Conservation (phyloP, 2,888 invertebrate species). For the Cerastis rubricosa region DNA sequence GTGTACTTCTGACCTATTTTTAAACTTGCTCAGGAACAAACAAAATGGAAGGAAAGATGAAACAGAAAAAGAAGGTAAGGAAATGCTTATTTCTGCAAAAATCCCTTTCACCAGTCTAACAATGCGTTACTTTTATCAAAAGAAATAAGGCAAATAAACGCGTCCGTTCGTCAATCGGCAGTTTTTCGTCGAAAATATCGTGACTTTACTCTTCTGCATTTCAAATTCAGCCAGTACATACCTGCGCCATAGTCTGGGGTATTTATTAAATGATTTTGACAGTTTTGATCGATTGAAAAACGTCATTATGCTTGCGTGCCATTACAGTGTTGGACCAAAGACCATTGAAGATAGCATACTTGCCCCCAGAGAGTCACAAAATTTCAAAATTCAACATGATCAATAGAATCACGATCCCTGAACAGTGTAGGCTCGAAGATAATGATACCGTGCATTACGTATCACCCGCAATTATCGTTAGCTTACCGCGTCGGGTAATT, state of each 20-base stretch:
- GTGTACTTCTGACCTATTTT: not conserved
- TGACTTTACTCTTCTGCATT: not conserved
- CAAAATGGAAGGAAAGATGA: not conserved
- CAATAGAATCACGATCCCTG: slow-evolving; percentile 13
- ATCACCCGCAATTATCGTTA: slow-evolving; percentile 58
- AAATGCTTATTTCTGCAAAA: slow-evolving; percentile 28
- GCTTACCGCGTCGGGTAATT: slow-evolving; percentile 48
- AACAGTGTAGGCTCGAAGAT: slow-evolving; percentile 34
- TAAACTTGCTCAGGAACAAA: not conserved
- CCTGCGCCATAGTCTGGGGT: not conserved
- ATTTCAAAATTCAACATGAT: slow-evolving; percentile 7
- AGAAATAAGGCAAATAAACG: slow-evolving; percentile 31
- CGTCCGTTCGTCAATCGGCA: slow-evolving; percentile 1
- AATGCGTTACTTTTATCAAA: slow-evolving; percentile 18
- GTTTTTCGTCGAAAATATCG: slow-evolving; percentile 11
- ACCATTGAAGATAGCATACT: not conserved
- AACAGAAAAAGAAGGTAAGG: slow-evolving; percentile 11
- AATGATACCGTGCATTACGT: slow-evolving; percentile 46
- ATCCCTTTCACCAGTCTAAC: slow-evolving; percentile 11
- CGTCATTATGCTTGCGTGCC: too few relatives aligned
- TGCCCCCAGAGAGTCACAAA: not conserved
- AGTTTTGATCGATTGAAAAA: too few relatives aligned
- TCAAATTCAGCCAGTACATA: not conserved
- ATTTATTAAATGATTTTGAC: too few relatives aligned
- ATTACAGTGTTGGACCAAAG: too few relatives aligned